phyloP scores from a whole-genome alignment of 2,113 vertebrate species.

The Rhinichthys klamathensis region DNA sequence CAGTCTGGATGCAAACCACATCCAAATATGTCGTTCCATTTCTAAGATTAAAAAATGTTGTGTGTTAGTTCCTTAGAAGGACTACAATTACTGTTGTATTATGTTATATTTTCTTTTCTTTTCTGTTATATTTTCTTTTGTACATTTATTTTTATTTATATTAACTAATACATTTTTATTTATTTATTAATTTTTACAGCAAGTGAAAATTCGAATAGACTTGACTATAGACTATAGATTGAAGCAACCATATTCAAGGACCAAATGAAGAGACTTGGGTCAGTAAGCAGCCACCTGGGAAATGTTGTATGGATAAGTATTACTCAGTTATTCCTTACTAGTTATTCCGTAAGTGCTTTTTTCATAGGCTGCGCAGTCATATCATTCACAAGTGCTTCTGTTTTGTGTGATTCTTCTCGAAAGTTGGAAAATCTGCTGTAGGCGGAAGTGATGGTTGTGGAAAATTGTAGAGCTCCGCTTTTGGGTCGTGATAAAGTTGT shows the following conservation, averaged over 20 bases:
- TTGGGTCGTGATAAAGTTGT: constrained; percentile 23
- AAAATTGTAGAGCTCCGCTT: neutral
- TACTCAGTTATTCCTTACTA: neutral
- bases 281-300: neutral
- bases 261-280: neutral
- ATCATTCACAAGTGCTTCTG: neutral
- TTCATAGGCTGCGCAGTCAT: neutral
- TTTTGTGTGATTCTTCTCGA: neutral
- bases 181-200: neutral
- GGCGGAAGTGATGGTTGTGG: neutral
- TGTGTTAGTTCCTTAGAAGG: neutral
- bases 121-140: neutral
- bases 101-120: neutral
- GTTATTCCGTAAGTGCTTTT: neutral
- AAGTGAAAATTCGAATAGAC: neutral
- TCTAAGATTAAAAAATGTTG: neutral
- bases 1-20: neutral
- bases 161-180: neutral
- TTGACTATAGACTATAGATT: too few species aligned
- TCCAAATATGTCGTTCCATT: neutral
- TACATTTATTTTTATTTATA: neutral
- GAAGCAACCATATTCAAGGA: neutral
- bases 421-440: neutral
- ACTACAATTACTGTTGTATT: neutral
- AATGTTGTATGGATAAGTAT: neutral